Base-by-base conservation (phyloP, 2,797 vertebrate genomes). In the Onychomys leucogaster region DNA sequence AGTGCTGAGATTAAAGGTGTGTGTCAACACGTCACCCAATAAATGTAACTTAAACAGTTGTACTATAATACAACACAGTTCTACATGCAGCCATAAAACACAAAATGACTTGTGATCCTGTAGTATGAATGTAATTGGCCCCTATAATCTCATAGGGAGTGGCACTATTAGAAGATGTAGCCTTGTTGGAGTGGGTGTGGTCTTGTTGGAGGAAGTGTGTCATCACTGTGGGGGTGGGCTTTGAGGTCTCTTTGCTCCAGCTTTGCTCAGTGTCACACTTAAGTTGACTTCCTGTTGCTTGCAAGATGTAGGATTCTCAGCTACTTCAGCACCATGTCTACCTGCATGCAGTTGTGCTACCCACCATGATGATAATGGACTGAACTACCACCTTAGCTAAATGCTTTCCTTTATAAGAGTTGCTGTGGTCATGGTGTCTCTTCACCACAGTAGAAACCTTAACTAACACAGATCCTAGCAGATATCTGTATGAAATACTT, bases 1-100 rank as follows among this genome's bases (percentile, higher is more conserved):
- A 82, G 21, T 82, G 80, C 80, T 82, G n/a, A 37, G 55, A 59
- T 82, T 59, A 59, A 59, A 81, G 21, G n/a, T 59, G 2, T 82
- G n/a, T 59, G 55, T 57, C 34, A 82, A 10, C 80, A 82, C 34
- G 12, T 37, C n/a, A 78, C 34, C n/a, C 80, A 82, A 82, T 59
- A 59, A 37, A 59, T 82, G 32, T 52, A 78, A 52, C 32, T 81
- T 57, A 95, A 81, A 17, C n/a, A 3, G 23, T 52, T 67, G 6
- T 37, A 80, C 91, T 76, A 94, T 5, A 37, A n/a, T 23, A n/a
- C 3, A 91, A 37, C 55, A 41, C 10, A 80, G 3, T 95, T 61
- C 89, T 84, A 76, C 43, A 67, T 63, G n/a, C 2, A 90, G 61
- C 21, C 16, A 34, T 75, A 91, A 96, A 94, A 89, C 27, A 57